phyloP scores from a whole-genome alignment of 2,888 invertebrate genomes.

The Cancer borealis region DNA sequence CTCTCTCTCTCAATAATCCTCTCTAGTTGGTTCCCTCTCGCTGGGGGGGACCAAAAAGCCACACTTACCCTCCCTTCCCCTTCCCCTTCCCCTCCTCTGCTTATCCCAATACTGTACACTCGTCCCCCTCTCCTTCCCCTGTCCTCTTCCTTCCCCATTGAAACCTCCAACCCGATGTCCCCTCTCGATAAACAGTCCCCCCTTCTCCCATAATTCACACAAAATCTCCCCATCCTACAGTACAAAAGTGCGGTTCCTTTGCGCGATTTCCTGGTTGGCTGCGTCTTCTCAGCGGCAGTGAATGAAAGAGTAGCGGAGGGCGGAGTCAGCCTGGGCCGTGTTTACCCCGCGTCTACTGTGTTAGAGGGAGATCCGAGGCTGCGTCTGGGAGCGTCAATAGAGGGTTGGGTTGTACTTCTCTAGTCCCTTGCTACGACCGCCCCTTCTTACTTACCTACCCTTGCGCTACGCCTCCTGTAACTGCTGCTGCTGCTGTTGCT shows the following conservation, averaged over 20 bases:
- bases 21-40: conserved; percentile 7
- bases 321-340: conserved; percentile 51
- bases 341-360: conserved; percentile 45
- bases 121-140: background rate
- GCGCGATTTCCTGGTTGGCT: conserved; percentile 61
- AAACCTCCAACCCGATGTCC: conserved; percentile 53
- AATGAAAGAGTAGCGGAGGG: conserved; percentile 61
- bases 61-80: conserved; percentile 44
- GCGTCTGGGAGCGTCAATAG: conserved; percentile 40
- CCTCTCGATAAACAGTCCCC: conserved; percentile 64
- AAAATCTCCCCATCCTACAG: conserved; percentile 62
- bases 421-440: background rate
- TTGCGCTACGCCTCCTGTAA: background rate
- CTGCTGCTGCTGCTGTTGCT: background rate
- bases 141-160: background rate
- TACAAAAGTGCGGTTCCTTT: conserved; percentile 64
- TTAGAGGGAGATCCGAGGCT: conserved; percentile 41
- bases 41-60: conserved; percentile 15
- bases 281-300: conserved; percentile 38
- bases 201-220: conserved; percentile 67
- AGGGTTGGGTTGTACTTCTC: background rate
- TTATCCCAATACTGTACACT: background rate
- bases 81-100: background rate
- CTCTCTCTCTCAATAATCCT: conserved; percentile 43
- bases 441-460: background rate